Evolutionary conservation across 2,888 invertebrate genomes (phyloP).

Genomic region (Drosophila paracracens): DNA sequence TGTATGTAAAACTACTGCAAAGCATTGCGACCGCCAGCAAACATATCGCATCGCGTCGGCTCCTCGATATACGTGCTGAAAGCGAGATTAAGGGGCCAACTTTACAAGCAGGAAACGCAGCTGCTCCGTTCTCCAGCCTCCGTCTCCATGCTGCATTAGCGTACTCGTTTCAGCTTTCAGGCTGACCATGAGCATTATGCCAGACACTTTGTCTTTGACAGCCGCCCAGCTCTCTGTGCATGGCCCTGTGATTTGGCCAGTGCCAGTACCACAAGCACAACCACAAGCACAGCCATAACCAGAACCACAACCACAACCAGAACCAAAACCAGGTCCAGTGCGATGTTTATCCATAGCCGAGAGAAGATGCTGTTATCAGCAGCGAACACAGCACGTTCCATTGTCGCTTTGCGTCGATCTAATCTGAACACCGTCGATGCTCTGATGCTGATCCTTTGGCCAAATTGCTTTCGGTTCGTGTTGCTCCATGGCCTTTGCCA

Average conservation of each 20-base stretch:
- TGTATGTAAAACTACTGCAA: constrained; percentile 77
- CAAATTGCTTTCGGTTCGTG: constrained; percentile 20
- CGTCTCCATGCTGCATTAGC: constrained; percentile 15
- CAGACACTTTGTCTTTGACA: constrained; percentile 79
- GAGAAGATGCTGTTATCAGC: constrained; percentile 65
- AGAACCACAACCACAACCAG: background rate
- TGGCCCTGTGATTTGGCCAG: constrained; percentile 1
- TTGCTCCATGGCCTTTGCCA: constrained; percentile 1
- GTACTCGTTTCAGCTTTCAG: constrained; percentile 72
- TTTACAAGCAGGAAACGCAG: constrained; percentile 76
- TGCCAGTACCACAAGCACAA: background rate
- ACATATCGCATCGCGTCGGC: constrained; percentile 45
- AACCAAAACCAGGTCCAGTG: constrained; percentile 9
- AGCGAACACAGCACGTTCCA: constrained; percentile 73
- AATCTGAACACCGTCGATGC: constrained; percentile 46
- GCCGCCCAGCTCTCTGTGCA: constrained; percentile 31
- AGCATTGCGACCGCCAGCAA: constrained; percentile 61
- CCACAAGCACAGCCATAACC: background rate
- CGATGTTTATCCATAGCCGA: constrained; percentile 49
- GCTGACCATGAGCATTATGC: constrained; percentile 75
- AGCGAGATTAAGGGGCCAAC: constrained; percentile 72
- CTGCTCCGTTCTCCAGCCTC: constrained; percentile 6
- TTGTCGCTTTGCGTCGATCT: constrained; percentile 71
- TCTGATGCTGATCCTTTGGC: constrained; percentile 37
- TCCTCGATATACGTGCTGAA: constrained; percentile 69